Evolutionary conservation across 2,888 invertebrate species (phyloP).

Genomic region (Eumerus sabulonum): DNA sequence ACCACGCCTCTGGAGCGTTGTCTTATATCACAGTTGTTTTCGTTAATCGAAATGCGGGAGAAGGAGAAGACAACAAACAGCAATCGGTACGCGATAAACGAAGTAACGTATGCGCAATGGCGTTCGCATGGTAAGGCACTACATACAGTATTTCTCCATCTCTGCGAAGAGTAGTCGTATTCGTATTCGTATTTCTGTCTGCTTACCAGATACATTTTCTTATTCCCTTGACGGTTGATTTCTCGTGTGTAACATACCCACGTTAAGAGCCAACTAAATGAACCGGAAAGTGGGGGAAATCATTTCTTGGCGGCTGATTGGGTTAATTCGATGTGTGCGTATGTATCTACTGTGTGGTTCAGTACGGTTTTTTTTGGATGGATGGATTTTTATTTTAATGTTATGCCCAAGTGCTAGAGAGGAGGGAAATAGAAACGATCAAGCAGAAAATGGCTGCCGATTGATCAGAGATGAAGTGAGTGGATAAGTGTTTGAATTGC

Average conservation of each 20-base stretch:
- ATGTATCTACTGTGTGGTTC: conserved; percentile 9
- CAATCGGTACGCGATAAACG: too few relatives aligned
- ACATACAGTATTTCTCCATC: too few relatives aligned
- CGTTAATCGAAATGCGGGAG: conserved; percentile 8
- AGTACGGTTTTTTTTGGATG: conserved; percentile 18
- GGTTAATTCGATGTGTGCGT: conserved; percentile 41
- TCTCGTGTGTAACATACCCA: conserved; percentile 2
- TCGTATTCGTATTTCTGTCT: conserved; percentile 1
- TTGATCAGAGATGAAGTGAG: conserved; percentile 25
- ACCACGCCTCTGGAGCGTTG: conserved; percentile 57
- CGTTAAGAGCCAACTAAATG: conserved; percentile 44
- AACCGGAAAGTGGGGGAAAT: conserved; percentile 67
- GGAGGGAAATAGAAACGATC: conserved; percentile 66
- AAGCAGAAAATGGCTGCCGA: conserved; percentile 68
- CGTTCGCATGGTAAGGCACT: conserved; percentile 33
- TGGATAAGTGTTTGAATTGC: too few relatives aligned
- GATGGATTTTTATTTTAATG: conserved; percentile 32
- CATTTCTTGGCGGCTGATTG: conserved; percentile 66
- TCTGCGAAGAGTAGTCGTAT: too few relatives aligned
- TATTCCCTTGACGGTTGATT: conserved; percentile 18
- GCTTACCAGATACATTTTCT: conserved; percentile 9
- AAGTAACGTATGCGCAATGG: conserved; percentile 63
- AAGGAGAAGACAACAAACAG: conserved; percentile 25
- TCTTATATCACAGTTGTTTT: neutral
- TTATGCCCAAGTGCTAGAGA: conserved; percentile 52